A percentile compares a stretch with the other conserved stretches of the same genome.
Evolutionary conservation across 2,888 invertebrate species (phyloP).

Genomic region (Epirrhoe alternata): DNA sequence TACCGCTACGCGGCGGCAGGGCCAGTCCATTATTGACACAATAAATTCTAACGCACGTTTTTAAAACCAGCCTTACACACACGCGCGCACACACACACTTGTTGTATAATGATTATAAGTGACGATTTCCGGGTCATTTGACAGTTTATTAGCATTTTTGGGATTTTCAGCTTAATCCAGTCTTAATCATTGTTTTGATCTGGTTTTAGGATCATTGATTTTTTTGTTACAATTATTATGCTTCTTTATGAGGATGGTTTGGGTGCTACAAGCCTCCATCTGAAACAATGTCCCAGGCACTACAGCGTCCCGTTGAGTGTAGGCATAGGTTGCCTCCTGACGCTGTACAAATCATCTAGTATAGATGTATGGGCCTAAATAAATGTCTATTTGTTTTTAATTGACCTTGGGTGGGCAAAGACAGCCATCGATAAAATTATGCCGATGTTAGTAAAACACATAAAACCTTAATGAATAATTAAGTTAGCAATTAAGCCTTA

Average conservation of each 20-base stretch:
- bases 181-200: background rate
- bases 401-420: background rate
- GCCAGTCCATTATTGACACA: conserved; percentile 75
- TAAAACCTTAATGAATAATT: conserved; percentile 44
- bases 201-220: background rate
- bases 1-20: conserved; percentile 50
- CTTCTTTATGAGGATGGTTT: too few relatives aligned
- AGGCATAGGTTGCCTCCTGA: too few relatives aligned
- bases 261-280: too few relatives aligned
- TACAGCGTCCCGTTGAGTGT: too few relatives aligned
- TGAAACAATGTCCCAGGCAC: too few relatives aligned
- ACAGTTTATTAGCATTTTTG: conserved; percentile 23
- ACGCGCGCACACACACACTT: conserved; percentile 38
- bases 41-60: conserved; percentile 82
- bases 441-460: conserved; percentile 6
- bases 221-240: background rate
- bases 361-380: too few relatives aligned
- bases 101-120: conserved; percentile 40
- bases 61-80: conserved; percentile 68
- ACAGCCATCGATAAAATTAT: background rate
- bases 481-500: conserved; percentile 34
- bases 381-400: background rate
- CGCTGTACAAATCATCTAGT: too few relatives aligned
- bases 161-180: background rate
- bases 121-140: conserved; percentile 42